Base-by-base conservation (phyloP, 2,797 vertebrate genomes). In the Notamacropus eugenii region DNA sequence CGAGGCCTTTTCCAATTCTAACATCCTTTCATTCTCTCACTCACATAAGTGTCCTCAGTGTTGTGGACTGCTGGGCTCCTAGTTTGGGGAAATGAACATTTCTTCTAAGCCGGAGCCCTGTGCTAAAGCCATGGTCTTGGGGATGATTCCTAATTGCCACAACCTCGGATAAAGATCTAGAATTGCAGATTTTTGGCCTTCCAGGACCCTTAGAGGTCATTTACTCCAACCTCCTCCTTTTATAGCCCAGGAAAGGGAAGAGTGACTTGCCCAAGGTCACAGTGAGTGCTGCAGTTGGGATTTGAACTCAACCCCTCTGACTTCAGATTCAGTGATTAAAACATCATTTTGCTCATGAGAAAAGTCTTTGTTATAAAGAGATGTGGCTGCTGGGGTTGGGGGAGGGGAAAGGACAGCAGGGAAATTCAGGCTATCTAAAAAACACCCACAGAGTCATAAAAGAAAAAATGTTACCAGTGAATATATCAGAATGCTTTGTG, bases 11-110 rank as follows among this genome's bases (percentile, higher is more conserved):
- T 12, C 10, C 11, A 59, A 31, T 59, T 59, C 62, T 67, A n/a
- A n/a, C 14, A 19, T n/a, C 34, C 19, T 67, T 40, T 67, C 34
- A 19, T 22, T 40, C 67, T 8, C 16, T 74, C n/a, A 40, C 67
- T 74, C 67, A 40, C 67, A 24, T 24, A 9, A 40, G 1, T 3
- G 8, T 2, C n/a, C n/a, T 19, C 5, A 0, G 0, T 0, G 1
- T n/a, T 8, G n/a, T 40, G n/a, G n/a, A 40, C n/a, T 40, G 0
- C 2, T 9, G 6, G 0, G 19, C 19, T 40, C n/a, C n/a, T 62
- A 0, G n/a, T 74, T 22, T 24, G 67, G 19, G 67, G 67, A 74
- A 74, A 40, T 74, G n/a, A 2, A 16, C 14, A n/a, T 16, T n/a
- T n/a, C 31, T 16, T 0, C 57, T 28, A 29, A 9, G 57, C 27